Evolutionary conservation across 2,797 vertebrate species (phyloP).

Genomic region (Halcyon leucocephala): DNA sequence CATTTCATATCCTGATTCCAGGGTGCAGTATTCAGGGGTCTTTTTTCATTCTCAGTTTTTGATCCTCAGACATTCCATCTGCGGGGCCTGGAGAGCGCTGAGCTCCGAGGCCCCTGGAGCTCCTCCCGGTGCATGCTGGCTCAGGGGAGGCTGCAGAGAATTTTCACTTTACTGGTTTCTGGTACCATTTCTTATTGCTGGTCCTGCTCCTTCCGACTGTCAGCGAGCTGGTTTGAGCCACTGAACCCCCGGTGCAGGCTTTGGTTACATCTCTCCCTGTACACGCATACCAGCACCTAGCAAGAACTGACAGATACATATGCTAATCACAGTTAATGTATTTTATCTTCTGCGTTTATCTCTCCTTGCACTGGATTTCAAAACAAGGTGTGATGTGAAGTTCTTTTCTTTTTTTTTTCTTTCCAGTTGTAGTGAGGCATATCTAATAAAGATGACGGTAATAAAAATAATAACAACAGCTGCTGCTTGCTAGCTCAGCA

Average conservation of each 20-base stretch:
- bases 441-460: constrained; percentile 19
- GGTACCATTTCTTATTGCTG: neutral
- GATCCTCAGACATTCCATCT: neutral
- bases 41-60: neutral
- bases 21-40: neutral
- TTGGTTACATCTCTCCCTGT: neutral
- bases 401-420: neutral
- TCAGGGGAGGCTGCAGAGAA: neutral
- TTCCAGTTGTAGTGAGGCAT: neutral
- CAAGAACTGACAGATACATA: neutral
- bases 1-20: neutral
- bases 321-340: neutral
- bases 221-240: neutral
- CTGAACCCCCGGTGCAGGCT: neutral
- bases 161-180: neutral
- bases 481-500: constrained; percentile 45
- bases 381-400: constrained; percentile 11
- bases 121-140: neutral
- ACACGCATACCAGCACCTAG: neutral
- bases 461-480: constrained; percentile 24
- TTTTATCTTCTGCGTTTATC: constrained; percentile 2
- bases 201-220: neutral
- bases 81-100: neutral
- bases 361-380: neutral
- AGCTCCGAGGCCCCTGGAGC: neutral